Evolutionary conservation across 1,140 invertebrate genomes (phyloP).

Genomic region (Ctenoplectra terminalis): DNA sequence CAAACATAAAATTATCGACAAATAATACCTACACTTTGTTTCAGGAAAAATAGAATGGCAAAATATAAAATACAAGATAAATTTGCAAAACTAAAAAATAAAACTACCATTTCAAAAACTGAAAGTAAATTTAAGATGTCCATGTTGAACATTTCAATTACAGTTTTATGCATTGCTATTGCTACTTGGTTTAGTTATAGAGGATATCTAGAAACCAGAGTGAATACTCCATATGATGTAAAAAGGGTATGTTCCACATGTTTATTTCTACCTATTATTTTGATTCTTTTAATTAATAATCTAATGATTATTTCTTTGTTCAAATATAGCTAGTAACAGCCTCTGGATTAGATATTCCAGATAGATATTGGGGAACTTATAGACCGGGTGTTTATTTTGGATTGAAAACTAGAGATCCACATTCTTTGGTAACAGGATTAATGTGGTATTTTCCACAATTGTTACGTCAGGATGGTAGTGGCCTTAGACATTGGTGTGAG

Average conservation of each 20-base stretch:
- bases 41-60: conserved; percentile 42
- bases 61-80: conserved; percentile 58
- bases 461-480: conserved; percentile 86
- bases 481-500: conserved; percentile 95
- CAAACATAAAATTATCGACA: background rate
- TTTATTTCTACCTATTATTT: conserved; percentile 24
- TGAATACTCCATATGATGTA: conserved; percentile 92
- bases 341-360: conserved; percentile 88
- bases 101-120: conserved; percentile 59
- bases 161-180: conserved; percentile 82
- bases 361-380: conserved; percentile 96
- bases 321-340: conserved; percentile 86
- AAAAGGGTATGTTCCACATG: conserved; percentile 85
- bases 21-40: conserved; percentile 35
- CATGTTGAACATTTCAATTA: conserved; percentile 66
- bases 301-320: conserved; percentile 14
- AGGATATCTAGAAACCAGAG: conserved; percentile 93
- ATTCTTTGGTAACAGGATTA: conserved; percentile 94
- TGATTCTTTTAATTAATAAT: conserved; percentile 8
- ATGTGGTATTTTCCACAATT: conserved; percentile 97
- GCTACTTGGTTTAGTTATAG: conserved; percentile 90
- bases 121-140: conserved; percentile 62
- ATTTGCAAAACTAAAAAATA: conserved; percentile 58
- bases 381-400: conserved; percentile 95
- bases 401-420: conserved; percentile 93